These are phyloP conservation scores for Phenganax stokvisi DNA, from an alignment of 92 coral and sea anemone genomes.

Conservation along the genomic window DNA sequence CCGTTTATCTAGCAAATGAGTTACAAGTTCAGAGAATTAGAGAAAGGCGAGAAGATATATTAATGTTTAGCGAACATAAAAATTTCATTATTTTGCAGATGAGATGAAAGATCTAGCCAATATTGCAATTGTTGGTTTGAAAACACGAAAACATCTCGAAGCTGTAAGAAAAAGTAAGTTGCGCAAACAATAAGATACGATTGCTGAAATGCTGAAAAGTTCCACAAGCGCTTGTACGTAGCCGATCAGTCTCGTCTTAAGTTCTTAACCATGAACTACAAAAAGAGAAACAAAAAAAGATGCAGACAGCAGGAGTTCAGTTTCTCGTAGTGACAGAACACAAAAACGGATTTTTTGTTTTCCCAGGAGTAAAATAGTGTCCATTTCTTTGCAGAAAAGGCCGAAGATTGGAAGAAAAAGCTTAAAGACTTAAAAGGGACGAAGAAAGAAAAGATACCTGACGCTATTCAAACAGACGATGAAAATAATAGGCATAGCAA, in stretches of 20 bases:
- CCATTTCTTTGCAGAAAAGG: slow-evolving; percentile 17
- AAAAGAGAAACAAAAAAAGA: no score
- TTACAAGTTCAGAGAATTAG: background rate
- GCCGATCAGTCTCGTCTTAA: no score
- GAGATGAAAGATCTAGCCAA: slow-evolving; percentile 25
- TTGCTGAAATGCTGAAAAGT: background rate
- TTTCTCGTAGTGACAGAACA: background rate
- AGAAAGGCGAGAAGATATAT: background rate
- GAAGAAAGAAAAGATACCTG: slow-evolving; percentile 1
- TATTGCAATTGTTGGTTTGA: slow-evolving; percentile 20
- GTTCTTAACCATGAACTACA: no score
- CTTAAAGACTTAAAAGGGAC: slow-evolving; percentile 17
- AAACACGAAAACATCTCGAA: slow-evolving; percentile 19
- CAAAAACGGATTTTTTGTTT: background rate
- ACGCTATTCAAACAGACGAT: background rate
- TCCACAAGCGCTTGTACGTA: background rate
- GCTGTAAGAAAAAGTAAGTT: slow-evolving; percentile 25
- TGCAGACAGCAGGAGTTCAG: background rate
- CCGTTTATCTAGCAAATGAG: background rate
- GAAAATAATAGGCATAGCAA: background rate
- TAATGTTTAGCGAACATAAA: background rate
- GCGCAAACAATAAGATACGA: background rate
- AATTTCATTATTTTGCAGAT: background rate
- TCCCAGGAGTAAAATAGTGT: background rate
- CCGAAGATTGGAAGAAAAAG: slow-evolving; percentile 28